Percentiles rank a stretch among this genome's conserved stretches.
phyloP scores from a whole-genome alignment of 2,888 invertebrate species.

The Troglohyphantes excavatus region DNA sequence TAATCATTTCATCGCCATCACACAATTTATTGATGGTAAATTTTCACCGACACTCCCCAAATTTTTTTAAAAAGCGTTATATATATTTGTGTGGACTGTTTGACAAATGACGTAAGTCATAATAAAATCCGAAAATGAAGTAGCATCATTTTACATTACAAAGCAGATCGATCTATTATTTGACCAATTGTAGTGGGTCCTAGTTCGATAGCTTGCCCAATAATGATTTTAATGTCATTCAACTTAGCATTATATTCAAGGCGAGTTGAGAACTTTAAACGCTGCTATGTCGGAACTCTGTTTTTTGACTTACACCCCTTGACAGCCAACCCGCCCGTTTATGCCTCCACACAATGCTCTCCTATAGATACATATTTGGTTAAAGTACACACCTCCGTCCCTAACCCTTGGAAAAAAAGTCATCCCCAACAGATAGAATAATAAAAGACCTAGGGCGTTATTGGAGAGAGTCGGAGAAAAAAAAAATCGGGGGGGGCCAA shows the following conservation, averaged over 20 bases:
- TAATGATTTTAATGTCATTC: too few relatives aligned
- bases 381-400: conserved; percentile 6
- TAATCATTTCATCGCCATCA: conserved; percentile 51
- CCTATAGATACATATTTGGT: conserved; percentile 51
- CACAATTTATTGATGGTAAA: conserved; percentile 72
- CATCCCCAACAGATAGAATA: conserved; percentile 46
- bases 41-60: conserved; percentile 34
- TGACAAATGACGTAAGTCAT: conserved; percentile 44
- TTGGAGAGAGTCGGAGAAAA: background rate
- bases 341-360: background rate
- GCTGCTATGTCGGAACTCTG: too few relatives aligned
- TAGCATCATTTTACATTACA: too few relatives aligned
- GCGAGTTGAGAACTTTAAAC: too few relatives aligned
- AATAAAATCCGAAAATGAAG: conserved; percentile 11
- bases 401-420: background rate
- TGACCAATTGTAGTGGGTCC: too few relatives aligned
- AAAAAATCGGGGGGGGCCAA: conserved; percentile 18
- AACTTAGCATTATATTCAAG: too few relatives aligned
- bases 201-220: too few relatives aligned
- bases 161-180: too few relatives aligned
- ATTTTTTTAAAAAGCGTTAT: background rate
- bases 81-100: too few relatives aligned
- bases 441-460: conserved; percentile 74
- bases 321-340: too few relatives aligned
- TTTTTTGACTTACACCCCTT: too few relatives aligned